Base-by-base conservation (phyloP, 1,140 invertebrate genomes). In the Potamilus streckersoni region DNA sequence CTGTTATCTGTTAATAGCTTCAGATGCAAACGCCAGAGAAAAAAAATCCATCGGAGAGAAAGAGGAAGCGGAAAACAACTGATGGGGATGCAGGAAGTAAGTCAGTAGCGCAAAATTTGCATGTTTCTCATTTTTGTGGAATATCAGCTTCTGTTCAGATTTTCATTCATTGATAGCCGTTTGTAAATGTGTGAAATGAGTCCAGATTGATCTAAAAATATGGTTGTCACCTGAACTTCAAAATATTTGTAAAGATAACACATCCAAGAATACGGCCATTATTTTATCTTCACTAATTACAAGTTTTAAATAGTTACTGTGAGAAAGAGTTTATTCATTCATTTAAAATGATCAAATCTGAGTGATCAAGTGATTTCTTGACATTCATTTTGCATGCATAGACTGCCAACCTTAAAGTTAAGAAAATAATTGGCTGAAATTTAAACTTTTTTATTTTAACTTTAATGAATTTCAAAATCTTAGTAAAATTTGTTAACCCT, bases 21-120 rank as follows among this genome's bases (percentile, higher is more conserved):
- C 66, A 80, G 63, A 69, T 85, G 63, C 80, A 82, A 66, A 91
- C 90, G 38, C 89, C 90, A 31, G 90, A 91, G 66, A 90, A 91
- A 73, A 78, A 75, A 80, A 82, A 79, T 23, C 82, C 82, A 62
- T 79, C 83, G 66, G 90, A 90, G 67, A 83, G 90, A 76, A 90
- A 90, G 78, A 77, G 90, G 60, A 91, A 90, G 84, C 79, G 85
- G 80, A 89, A 87, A 71, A 79, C 82, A 68, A 81, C 79, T 49
- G 80, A 83, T 73, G 80, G 72, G 72, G 79, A 71, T 55, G 76
- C 76, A 69, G 72, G 72, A 49, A 75, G 78, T 79, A 73, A 73
- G 79, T 76, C 55, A 60, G 3, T 68, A 69, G 27, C 23, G 49
- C 23, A 59, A 60, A 23, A 61, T 61, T 27, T 20, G 57, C 55